Percentiles rank a stretch among this genome's conserved stretches.
These are phyloP conservation scores for Drosophila pseudoananassae DNA, from an alignment of 1,140 invertebrate species.

Conservation along the genomic window DNA sequence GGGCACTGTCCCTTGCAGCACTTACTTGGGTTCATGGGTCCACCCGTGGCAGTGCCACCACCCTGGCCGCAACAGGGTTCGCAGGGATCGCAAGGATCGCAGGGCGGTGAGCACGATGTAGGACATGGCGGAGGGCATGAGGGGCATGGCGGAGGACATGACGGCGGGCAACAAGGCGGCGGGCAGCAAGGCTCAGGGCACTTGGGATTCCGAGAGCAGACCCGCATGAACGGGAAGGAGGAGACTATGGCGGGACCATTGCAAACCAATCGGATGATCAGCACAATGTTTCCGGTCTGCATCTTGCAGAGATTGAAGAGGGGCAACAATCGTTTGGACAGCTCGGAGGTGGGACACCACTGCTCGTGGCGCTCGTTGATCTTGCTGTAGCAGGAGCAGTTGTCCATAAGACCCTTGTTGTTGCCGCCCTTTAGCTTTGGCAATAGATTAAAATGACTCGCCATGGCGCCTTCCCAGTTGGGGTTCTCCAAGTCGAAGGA, in stretches of 20 bases:
- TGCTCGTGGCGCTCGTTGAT: conserved; percentile 54
- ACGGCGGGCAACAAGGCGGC: conserved; percentile 1
- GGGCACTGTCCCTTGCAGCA: conserved; percentile 18
- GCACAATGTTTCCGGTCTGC: conserved; percentile 79
- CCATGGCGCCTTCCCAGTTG: conserved; percentile 53
- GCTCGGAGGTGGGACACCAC: conserved; percentile 72
- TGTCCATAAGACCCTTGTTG: conserved; percentile 59
- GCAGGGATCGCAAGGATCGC: conserved; percentile 13
- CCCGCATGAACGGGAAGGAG: conserved; percentile 53
- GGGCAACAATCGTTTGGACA: conserved; percentile 68
- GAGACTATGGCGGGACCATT: conserved; percentile 76
- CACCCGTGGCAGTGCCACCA: conserved; percentile 21
- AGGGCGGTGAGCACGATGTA: conserved; percentile 14
- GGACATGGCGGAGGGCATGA: conserved; percentile 9
- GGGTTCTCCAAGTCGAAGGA: conserved; percentile 70
- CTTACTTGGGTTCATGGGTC: conserved; percentile 38
- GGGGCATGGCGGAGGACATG: conserved; percentile 18
- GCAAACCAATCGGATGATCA: conserved; percentile 70
- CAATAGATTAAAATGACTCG: conserved; percentile 34
- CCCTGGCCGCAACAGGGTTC: conserved; percentile 26
- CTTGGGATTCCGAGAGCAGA: conserved; percentile 70
- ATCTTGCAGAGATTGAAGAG: conserved; percentile 77
- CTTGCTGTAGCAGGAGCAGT: conserved; percentile 68
- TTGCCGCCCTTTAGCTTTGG: conserved; percentile 55
- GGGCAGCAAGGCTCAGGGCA: conserved; percentile 28